These are phyloP conservation scores for Pasiphila rectangulata DNA, from an alignment of 2,888 invertebrate genomes.

Conservation along the genomic window DNA sequence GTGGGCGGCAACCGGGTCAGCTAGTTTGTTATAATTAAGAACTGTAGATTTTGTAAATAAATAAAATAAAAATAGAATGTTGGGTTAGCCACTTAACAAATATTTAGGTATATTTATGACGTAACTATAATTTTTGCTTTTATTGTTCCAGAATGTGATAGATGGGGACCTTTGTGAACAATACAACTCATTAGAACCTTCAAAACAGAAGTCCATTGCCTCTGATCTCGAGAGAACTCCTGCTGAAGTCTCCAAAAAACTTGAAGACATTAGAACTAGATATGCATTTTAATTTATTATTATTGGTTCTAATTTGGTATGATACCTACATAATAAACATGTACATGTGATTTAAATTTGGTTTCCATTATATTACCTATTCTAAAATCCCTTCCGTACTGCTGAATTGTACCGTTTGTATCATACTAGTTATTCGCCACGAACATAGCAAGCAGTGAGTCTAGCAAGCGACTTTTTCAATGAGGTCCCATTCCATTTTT, in stretches of 20 bases:
- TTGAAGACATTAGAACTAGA: slow-evolving; percentile 98
- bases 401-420: too few relatives aligned
- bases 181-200: slow-evolving; percentile 96
- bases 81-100: background rate
- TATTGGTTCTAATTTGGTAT: slow-evolving; percentile 26
- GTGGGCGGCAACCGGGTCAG: too few relatives aligned
- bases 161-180: slow-evolving; percentile 99
- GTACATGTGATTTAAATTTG: slow-evolving; percentile 13
- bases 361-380: too few relatives aligned
- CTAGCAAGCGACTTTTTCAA: too few relatives aligned
- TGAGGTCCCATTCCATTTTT: too few relatives aligned
- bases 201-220: slow-evolving; percentile 97
- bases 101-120: background rate
- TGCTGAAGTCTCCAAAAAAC: slow-evolving; percentile 98
- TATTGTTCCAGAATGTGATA: slow-evolving; percentile 92
- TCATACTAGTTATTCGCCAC: too few relatives aligned
- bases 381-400: too few relatives aligned
- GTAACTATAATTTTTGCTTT: too few relatives aligned
- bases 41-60: too few relatives aligned
- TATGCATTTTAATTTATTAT: slow-evolving; percentile 93
- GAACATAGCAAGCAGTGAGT: too few relatives aligned
- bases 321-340: slow-evolving; percentile 24
- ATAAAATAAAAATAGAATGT: too few relatives aligned
- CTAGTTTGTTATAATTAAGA: too few relatives aligned
- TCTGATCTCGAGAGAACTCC: slow-evolving; percentile 96